Evolutionary conservation across 1,140 invertebrate species (phyloP).

Genomic region (Lethrus apterus): DNA sequence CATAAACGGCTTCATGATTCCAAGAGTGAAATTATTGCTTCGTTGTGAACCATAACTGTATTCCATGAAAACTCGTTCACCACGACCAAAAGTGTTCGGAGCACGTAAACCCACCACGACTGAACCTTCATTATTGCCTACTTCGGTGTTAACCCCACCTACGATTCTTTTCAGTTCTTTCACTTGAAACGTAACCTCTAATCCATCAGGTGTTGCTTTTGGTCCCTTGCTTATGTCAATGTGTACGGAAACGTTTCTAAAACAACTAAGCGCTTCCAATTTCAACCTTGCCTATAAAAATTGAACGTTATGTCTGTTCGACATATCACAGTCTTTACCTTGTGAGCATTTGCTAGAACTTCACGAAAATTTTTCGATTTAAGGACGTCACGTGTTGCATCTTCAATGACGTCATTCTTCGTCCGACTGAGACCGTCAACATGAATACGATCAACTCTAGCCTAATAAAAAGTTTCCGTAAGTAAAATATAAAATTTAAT

Average conservation of each 20-base stretch:
- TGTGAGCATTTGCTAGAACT: constrained; percentile 52
- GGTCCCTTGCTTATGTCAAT: constrained; percentile 76
- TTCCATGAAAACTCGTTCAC: constrained; percentile 67
- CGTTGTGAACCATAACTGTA: constrained; percentile 68
- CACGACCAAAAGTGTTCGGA: constrained; percentile 77
- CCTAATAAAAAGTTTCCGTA: constrained; percentile 43
- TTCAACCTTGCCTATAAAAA: constrained; percentile 52
- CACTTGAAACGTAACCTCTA: constrained; percentile 80
- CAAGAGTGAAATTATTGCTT: constrained; percentile 63
- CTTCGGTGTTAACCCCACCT: constrained; percentile 72
- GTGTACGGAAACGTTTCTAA: constrained; percentile 68
- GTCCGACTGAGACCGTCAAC: constrained; percentile 74
- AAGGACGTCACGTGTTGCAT: constrained; percentile 65
- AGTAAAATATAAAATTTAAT: constrained; percentile 12
- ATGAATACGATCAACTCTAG: constrained; percentile 68
- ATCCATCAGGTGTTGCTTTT: constrained; percentile 61
- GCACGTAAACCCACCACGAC: constrained; percentile 60
- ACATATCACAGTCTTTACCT: constrained; percentile 31
- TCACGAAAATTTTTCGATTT: constrained; percentile 59
- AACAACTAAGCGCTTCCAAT: constrained; percentile 73
- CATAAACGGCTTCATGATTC: constrained; percentile 68
- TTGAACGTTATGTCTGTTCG: background rate
- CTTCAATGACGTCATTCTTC: constrained; percentile 74
- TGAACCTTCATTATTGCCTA: constrained; percentile 81
- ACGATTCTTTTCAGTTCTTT: constrained; percentile 64